phyloP scores from a whole-genome alignment of 2,888 invertebrate species.

The Platynereis dumerilii region DNA sequence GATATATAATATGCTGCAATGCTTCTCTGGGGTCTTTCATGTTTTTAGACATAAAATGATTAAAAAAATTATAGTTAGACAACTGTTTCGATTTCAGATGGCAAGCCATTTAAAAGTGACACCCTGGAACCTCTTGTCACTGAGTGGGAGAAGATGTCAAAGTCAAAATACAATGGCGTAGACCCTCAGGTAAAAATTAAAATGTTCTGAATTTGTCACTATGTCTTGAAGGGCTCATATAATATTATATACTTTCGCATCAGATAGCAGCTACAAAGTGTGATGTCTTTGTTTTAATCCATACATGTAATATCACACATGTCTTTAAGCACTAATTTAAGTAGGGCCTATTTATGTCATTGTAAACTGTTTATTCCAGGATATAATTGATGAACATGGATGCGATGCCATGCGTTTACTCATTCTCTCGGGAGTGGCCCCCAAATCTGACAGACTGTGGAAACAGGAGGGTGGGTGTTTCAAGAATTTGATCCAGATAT shows the following conservation, averaged over 20 bases:
- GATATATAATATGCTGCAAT: no score
- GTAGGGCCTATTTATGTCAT: no score
- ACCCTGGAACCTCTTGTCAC: conserved; percentile 75
- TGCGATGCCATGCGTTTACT: conserved; percentile 89
- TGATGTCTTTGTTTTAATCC: not conserved
- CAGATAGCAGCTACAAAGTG: not conserved
- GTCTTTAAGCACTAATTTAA: no score
- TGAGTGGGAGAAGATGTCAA: conserved; percentile 99
- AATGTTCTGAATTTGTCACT: no score
- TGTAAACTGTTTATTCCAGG: no score
- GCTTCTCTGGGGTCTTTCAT: no score
- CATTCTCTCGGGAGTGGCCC: conserved; percentile 88
- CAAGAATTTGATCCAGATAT: no score
- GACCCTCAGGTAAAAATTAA: conserved; percentile 77
- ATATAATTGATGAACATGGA: conserved; percentile 81
- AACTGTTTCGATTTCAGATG: no score
- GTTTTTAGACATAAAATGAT: no score
- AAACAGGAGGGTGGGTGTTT: conserved; percentile 77
- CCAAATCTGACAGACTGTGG: conserved; percentile 89
- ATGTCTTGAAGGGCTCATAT: no score
- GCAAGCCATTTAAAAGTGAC: conserved; percentile 68
- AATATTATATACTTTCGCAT: no score
- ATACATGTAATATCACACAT: not conserved
- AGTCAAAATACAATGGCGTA: conserved; percentile 97
- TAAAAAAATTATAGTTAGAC: no score